A percentile compares a stretch with the other conserved stretches of the same genome.
Conservation (phyloP, 2,888 invertebrate genomes). For the Plagiodera versicolora region DNA sequence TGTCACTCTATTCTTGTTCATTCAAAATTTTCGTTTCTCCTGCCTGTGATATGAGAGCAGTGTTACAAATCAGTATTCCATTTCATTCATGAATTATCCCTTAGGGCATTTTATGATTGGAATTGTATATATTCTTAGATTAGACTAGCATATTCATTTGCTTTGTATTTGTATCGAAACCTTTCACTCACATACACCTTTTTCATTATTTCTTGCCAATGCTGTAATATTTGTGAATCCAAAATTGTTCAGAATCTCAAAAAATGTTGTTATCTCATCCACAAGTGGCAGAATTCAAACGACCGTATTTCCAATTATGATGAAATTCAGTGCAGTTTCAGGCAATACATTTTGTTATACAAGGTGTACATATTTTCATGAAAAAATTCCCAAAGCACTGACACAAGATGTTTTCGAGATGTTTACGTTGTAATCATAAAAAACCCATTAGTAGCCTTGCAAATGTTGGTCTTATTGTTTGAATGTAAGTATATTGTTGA, state of each 20-base stretch:
- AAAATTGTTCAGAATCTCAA: not conserved
- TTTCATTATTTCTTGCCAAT: not conserved
- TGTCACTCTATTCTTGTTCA: constrained; percentile 14
- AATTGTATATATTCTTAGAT: constrained; percentile 15
- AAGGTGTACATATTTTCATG: not conserved
- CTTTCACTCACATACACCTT: not conserved
- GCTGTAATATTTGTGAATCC: not conserved
- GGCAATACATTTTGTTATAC: not conserved
- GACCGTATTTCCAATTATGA: not conserved
- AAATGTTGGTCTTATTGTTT: too few relatives aligned
- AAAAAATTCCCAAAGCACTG: too few relatives aligned
- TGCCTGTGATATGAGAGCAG: constrained; percentile 49
- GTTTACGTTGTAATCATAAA: too few relatives aligned
- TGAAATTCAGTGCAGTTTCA: too few relatives aligned
- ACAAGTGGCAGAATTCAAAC: not conserved
- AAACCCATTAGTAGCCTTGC: too few relatives aligned
- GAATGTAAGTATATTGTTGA: too few relatives aligned
- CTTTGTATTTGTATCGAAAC: not conserved
- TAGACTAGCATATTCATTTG: not conserved
- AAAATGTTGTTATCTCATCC: not conserved
- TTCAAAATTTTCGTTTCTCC: constrained; percentile 37
- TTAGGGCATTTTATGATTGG: constrained; percentile 34
- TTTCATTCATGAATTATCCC: constrained; percentile 20
- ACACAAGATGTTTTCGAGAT: too few relatives aligned
- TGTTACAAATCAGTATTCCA: constrained; percentile 47